Base-by-base conservation (phyloP, 2,797 vertebrate species). In the Helicolenus hilgendorfi region DNA sequence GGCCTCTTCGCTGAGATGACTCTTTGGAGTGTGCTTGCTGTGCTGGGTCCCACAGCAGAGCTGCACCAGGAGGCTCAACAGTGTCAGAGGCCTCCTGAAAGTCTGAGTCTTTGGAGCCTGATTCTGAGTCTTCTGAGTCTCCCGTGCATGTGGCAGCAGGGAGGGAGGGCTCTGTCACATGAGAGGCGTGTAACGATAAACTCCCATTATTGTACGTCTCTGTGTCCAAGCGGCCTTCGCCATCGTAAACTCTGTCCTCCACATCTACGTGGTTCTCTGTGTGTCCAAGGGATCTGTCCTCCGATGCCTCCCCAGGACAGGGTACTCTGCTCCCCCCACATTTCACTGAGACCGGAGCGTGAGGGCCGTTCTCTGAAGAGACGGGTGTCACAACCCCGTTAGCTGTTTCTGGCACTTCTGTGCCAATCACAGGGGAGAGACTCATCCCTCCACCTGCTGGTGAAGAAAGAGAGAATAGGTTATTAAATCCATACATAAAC, bases 391-490 rank as follows among this genome's bases (percentile, higher is more conserved):
- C 91, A 18, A 96, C 87, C 15, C 97, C 97, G 11, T 98, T 97
- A 49, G 96, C 94, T 5, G 93, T 95, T 91, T 97, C 96, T 77
- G 96, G 96, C 96, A 96, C 94, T 18, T 97, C 96, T 69, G 95
- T 94, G 96, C 95, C 95, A 91, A 92, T 94, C 88, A 94, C 97
- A 97, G 96, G 94, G 96, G 96, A 97, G 95, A 95, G 95, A 96
- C 97, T 98, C 97, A 98, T 98, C 96, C 96, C 97, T 97, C 96
- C 96, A 92, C 96, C 97, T 95, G 96, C 95, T 96, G 81, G 74
- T 41, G 55, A 88, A 84, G 64, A 85, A 29, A 89, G 13, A 59
- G 1, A 72, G 3, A 35, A 59, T 1, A 53, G 8, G 33, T 65
- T 55, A 83, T 65, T 13, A 45, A 68, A 76, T 45, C 24, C 7